Evolutionary conservation across 2,113 vertebrate genomes (phyloP).

Genomic region (Cephalophus harveyi): DNA sequence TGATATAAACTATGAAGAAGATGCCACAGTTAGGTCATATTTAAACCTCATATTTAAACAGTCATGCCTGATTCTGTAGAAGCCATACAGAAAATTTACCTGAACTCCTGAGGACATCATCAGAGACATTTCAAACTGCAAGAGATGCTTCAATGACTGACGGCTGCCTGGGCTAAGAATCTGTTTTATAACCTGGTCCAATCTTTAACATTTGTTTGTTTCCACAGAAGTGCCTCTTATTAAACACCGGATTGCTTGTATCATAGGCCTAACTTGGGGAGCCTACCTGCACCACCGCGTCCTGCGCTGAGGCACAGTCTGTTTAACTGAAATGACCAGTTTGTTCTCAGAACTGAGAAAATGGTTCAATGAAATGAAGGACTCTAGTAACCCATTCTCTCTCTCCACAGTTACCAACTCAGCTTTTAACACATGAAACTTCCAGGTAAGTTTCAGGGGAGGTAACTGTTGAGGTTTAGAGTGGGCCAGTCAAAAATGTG

Average conservation of each 20-base stretch:
- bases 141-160: background rate
- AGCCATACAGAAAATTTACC: background rate
- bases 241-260: background rate
- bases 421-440: background rate
- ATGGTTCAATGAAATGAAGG: background rate
- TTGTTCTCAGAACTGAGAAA: background rate
- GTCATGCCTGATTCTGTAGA: background rate
- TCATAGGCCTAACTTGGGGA: background rate
- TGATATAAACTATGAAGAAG: background rate
- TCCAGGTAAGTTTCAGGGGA: background rate
- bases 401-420: background rate
- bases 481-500: background rate
- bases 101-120: background rate
- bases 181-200: background rate
- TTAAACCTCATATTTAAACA: background rate
- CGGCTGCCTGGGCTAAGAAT: background rate
- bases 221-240: background rate
- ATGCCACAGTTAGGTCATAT: background rate
- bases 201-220: background rate
- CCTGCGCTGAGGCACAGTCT: background rate
- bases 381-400: background rate
- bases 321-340: background rate
- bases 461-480: background rate
- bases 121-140: background rate
- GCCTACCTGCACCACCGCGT: accelerated